Evolutionary conservation across 2,113 vertebrate species (phyloP), one percentile per base, ranked within the genome.

Genomic region (Catharus bicknelli): DNA sequence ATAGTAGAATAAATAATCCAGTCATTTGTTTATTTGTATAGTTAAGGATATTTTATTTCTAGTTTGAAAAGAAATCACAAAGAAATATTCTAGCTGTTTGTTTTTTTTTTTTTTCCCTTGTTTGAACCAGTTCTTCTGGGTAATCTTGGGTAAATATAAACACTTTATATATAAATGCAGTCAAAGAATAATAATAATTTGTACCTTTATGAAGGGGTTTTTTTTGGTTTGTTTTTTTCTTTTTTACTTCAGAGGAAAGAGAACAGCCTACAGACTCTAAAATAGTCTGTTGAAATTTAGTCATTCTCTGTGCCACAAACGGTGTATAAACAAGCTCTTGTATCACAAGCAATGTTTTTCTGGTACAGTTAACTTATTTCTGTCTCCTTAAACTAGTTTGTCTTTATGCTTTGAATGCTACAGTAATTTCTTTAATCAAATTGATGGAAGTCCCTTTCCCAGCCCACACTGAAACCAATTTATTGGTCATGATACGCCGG

Each of bases 391-490:
- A 96, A 97, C 98, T 98, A 98, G 97, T 98, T 97, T 98, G 98
- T 98, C 97, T 98, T 97, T 97, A 97, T 96, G 96, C 98, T 98
- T 98, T 98, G 98, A 97, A 99, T 98, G 98, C 97, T 99, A 99
- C 99, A 99, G 98, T 99, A 98, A 99, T 99, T 99, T 99, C 99
- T 99, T 98, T 99, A 99, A 99, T 99, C 98, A 99, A 99, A 99
- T 99, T 99, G 99, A 99, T 99, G 98, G 98, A 99, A 99, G 97
- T 98, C 97, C 97, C 96, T 98, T 98, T 98, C 98, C 98, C 98
- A 98, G 98, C 98, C 98, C 98, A 98, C 98, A 98, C 97, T 97
- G 98, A 99, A 99, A 98, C 98, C 99, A 99, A 99, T 99, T 99
- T 99, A 99, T 99, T 98, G 98, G 99, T 99, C 99, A 99, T 99